These are phyloP conservation scores for Drosophila nigricruria DNA, from an alignment of 2,888 invertebrate species.

Conservation along the genomic window DNA sequence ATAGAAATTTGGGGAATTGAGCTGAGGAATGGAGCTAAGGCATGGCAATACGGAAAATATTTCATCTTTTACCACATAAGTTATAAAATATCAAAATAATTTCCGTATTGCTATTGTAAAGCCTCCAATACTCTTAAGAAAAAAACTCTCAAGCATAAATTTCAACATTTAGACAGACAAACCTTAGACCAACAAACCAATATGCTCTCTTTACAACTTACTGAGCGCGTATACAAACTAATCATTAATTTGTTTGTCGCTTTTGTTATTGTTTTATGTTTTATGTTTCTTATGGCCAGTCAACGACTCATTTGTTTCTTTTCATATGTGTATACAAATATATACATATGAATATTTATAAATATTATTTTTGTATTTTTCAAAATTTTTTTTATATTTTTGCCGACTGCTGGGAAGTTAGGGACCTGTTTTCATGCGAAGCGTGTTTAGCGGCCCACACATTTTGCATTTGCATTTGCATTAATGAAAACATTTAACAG, in stretches of 20 bases:
- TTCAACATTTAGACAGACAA: too few species aligned
- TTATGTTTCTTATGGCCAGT: conserved; percentile 4
- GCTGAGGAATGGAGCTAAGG: too few species aligned
- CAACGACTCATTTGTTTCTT: conserved; percentile 9
- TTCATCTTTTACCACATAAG: too few species aligned
- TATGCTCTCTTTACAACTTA: neutral
- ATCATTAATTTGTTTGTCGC: conserved; percentile 4
- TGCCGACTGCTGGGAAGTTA: conserved; percentile 22
- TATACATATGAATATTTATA: neutral
- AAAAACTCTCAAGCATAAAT: too few species aligned
- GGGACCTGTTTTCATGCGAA: conserved; percentile 51
- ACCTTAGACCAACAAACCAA: too few species aligned
- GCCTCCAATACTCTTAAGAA: too few species aligned
- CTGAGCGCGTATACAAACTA: neutral
- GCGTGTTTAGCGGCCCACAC: conserved; percentile 56
- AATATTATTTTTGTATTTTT: conserved; percentile 2
- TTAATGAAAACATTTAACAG: conserved; percentile 55
- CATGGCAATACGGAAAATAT: too few species aligned
- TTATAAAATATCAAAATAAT: too few species aligned
- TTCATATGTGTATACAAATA: neutral
- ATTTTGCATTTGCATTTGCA: conserved; percentile 40
- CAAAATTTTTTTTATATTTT: conserved; percentile 1
- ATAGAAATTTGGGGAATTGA: too few species aligned
- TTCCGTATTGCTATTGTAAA: too few species aligned
- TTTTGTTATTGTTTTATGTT: neutral